Evolutionary conservation across 2,888 invertebrate genomes (phyloP).

Genomic region (Troides oblongomaculatus): DNA sequence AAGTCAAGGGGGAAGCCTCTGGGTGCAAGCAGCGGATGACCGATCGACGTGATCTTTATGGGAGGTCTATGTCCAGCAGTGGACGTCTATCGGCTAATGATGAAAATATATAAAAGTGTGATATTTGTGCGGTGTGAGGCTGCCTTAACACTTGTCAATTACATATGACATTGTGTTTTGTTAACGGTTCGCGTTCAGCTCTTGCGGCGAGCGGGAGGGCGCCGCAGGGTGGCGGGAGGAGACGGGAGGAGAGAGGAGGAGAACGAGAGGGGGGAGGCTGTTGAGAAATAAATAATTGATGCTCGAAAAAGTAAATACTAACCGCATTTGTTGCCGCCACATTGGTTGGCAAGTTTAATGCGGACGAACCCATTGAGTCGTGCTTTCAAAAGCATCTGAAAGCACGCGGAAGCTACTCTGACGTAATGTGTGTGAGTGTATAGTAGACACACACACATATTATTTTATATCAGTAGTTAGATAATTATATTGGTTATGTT

Average conservation of each 20-base stretch:
- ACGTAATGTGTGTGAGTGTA: too few relatives aligned
- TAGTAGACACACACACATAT: too few relatives aligned
- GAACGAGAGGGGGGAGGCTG: conserved; percentile 13
- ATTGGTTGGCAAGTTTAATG: conserved; percentile 20
- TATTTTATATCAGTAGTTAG: too few relatives aligned
- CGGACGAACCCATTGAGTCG: conserved; percentile 11
- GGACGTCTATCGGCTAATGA: too few relatives aligned
- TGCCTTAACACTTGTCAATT: conserved; percentile 28
- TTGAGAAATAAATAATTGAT: conserved; percentile 28
- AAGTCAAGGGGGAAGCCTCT: too few relatives aligned
- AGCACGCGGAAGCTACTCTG: not conserved
- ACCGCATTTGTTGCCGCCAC: conserved; percentile 10
- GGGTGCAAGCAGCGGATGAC: too few relatives aligned
- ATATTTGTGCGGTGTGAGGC: conserved; percentile 4
- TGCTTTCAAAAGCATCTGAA: not conserved
- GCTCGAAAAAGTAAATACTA: conserved; percentile 25
- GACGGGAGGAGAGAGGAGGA: too few relatives aligned
- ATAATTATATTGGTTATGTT: too few relatives aligned
- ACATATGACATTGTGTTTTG: conserved; percentile 30
- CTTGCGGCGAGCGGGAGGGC: not conserved
- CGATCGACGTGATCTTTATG: too few relatives aligned
- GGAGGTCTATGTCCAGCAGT: too few relatives aligned
- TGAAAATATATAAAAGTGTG: not conserved
- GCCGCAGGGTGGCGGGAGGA: too few relatives aligned
- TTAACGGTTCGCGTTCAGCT: conserved; percentile 23